Evolutionary conservation across 1,140 invertebrate species (phyloP), one percentile per base, ranked within the genome.

Genomic region (Eriocheir sinensis): DNA sequence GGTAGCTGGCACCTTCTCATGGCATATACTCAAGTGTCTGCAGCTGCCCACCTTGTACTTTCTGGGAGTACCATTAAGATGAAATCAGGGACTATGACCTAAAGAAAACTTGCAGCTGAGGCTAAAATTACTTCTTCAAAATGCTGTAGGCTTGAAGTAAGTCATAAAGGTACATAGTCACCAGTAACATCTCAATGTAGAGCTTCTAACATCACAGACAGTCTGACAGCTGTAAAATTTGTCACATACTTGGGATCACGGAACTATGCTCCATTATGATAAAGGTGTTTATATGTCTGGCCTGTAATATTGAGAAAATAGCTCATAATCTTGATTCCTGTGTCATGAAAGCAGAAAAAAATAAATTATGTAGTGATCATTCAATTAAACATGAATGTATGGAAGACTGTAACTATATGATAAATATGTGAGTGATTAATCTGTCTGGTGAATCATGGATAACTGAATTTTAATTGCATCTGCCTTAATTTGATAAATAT

Each of bases 1-100:
- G 89, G 90, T 88, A 88, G 89, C 94, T 92, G 89, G 90, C 89
- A 91, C 48, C 80, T 88, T 48, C 21, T 53, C 81, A 36, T 86
- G 88, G 89, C 80, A 86, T 30, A 53, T 27, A 60, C 48, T 91
- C 40, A 89, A 91, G 93, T 40, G 34, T 91, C 93, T 92, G 21
- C 89, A 91, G 94, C 94, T 94, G 94, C 94, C 94, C 94, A 91
- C 94, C 94, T 94, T 94, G 94, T 94, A 94, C 94, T 94, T 94
- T 94, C 94, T 94, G 90, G 94, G 41, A 92, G 94, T 94, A 94
- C 94, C 32, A 36, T 91, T n/a, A 38, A 36, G 94, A 94, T 92
- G 94, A 85, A 32, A 91, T 91, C 53, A 92, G 36, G 8, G 89
- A 91, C 91, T 92, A 94, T 91, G 38, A 94, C 30, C 80, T 48